A percentile compares a stretch with the other conserved stretches of the same genome.
Evolutionary conservation across 37 sponge, comb jelly and placozoan species (phyloP).

Genomic region (Chondrosia reniformis): DNA sequence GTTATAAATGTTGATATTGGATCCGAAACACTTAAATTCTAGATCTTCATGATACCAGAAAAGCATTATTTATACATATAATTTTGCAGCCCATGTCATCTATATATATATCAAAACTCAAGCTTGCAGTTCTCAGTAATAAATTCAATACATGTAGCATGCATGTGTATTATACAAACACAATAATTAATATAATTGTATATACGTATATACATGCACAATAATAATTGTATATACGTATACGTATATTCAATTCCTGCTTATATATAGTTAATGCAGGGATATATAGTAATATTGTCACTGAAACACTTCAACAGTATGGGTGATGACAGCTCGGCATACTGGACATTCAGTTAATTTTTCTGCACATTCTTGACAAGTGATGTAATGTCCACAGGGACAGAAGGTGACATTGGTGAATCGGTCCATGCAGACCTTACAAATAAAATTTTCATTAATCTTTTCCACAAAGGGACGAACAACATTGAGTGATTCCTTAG

Average conservation of each 20-base stretch:
- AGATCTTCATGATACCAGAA: too few species aligned
- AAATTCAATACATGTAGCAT: neutral
- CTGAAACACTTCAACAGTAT: conserved; percentile 67
- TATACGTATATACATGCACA: neutral
- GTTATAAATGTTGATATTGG: too few species aligned
- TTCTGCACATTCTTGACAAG: conserved; percentile 67
- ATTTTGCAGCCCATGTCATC: too few species aligned
- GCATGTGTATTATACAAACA: neutral
- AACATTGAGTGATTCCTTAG: neutral
- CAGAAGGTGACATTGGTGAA: conserved; percentile 74
- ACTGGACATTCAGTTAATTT: conserved; percentile 58
- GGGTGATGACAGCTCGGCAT: conserved; percentile 64
- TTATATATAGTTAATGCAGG: too few species aligned
- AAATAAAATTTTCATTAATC: conserved; percentile 62
- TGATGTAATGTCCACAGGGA: conserved; percentile 83
- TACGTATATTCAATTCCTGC: neutral
- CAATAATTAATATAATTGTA: neutral
- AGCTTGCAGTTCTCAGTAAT: too few species aligned
- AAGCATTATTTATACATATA: too few species aligned
- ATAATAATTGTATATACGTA: neutral
- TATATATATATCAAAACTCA: too few species aligned
- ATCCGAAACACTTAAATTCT: too few species aligned
- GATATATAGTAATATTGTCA: neutral
- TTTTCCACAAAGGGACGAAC: conserved; percentile 58
- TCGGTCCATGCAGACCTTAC: conserved; percentile 81